These are phyloP conservation scores for Myodes glareolus DNA, from an alignment of 2,113 vertebrate species.

Conservation along the genomic window DNA sequence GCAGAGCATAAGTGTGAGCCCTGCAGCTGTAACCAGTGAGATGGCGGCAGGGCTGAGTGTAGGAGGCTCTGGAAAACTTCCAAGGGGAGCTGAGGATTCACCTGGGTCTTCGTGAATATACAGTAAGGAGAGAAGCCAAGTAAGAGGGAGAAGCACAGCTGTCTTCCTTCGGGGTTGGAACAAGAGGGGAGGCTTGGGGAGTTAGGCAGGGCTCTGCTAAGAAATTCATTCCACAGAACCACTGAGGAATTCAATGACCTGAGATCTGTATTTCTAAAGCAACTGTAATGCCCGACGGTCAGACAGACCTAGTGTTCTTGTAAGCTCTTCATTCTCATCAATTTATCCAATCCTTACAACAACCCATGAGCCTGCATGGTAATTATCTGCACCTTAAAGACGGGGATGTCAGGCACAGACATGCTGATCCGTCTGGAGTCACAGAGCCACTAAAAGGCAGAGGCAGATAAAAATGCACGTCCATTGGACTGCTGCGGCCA, in stretches of 20 bases:
- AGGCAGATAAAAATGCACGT: not conserved
- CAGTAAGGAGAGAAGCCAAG: not conserved
- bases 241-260: not conserved
- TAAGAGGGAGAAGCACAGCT: not conserved
- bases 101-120: not conserved
- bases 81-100: not conserved
- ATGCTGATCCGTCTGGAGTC: not conserved
- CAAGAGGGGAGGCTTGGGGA: not conserved
- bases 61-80: not conserved
- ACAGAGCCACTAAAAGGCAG: not conserved
- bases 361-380: not conserved
- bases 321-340: not conserved
- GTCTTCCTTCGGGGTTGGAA: not conserved
- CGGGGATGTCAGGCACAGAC: not conserved
- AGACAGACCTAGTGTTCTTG: not conserved
- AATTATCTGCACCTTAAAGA: not conserved
- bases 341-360: not conserved
- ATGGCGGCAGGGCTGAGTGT: not conserved
- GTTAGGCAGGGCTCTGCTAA: not conserved
- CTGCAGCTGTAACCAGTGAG: not conserved
- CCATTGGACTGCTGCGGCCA: not conserved
- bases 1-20: not conserved
- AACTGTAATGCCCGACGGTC: not conserved
- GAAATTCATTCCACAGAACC: not conserved
- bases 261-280: conserved; percentile 16